Evolutionary conservation across 2,113 vertebrate species (phyloP).

Genomic region (Protobothrops flavoviridis): DNA sequence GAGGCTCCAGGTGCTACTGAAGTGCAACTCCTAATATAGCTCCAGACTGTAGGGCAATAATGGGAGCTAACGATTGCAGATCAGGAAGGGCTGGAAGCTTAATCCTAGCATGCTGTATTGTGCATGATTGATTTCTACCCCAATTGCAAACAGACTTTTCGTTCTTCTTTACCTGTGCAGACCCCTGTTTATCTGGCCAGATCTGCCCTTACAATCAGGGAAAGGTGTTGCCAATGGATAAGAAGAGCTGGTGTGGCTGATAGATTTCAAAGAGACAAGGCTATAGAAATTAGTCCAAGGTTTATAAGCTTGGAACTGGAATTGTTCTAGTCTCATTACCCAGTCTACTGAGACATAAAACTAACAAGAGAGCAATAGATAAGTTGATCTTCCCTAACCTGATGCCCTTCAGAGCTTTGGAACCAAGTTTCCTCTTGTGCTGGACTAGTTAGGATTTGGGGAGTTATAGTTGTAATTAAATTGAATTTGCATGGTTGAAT

Average conservation of each 20-base stretch:
- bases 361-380: not conserved
- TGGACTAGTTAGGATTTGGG: not conserved
- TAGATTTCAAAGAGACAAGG: not conserved
- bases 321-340: not conserved
- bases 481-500: not conserved
- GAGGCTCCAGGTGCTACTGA: not conserved
- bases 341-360: not conserved
- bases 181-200: not conserved
- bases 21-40: not conserved
- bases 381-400: not conserved
- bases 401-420: not conserved
- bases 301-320: not conserved
- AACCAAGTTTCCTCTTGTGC: not conserved
- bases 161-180: not conserved
- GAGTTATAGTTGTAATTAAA: not conserved
- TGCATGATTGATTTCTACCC: not conserved
- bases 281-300: not conserved
- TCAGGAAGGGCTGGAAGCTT: not conserved
- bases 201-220: not conserved
- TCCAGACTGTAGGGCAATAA: not conserved
- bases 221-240: not conserved
- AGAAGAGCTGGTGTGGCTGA: not conserved
- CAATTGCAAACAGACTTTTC: not conserved
- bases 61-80: not conserved
- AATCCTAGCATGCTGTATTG: not conserved